These are phyloP conservation scores for Sialis lutaria DNA, from an alignment of 2,888 invertebrate species.

Conservation along the genomic window DNA sequence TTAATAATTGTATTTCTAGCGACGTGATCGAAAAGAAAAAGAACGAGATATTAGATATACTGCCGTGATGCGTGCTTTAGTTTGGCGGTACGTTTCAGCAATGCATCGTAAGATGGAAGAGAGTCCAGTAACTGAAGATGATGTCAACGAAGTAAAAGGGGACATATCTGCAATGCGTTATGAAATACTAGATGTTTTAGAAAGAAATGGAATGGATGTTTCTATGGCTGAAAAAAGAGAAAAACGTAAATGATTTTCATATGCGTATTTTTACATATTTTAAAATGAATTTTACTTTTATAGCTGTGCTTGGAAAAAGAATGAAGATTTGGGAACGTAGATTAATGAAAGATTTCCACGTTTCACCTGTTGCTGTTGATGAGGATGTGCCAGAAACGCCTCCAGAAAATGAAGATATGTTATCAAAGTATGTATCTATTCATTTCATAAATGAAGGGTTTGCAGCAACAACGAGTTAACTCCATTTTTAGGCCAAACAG, in stretches of 20 bases:
- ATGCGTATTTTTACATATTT: neutral
- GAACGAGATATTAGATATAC: conserved; percentile 54
- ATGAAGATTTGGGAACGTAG: conserved; percentile 78
- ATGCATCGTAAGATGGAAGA: conserved; percentile 73
- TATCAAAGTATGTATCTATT: conserved; percentile 24
- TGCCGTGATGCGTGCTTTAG: conserved; percentile 74
- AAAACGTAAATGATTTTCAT: conserved; percentile 33
- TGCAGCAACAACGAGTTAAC: too few relatives aligned
- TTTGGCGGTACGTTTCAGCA: conserved; percentile 82
- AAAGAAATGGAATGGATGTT: conserved; percentile 74
- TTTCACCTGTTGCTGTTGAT: conserved; percentile 49
- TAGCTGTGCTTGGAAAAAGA: conserved; percentile 55
- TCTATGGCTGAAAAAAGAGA: conserved; percentile 55
- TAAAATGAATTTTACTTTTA: conserved; percentile 9
- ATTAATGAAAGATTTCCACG: conserved; percentile 76
- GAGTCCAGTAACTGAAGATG: conserved; percentile 80
- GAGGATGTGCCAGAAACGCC: conserved; percentile 34
- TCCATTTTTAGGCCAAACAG: too few relatives aligned
- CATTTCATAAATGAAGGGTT: too few relatives aligned
- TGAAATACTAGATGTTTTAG: conserved; percentile 77
- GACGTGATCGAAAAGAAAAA: conserved; percentile 40
- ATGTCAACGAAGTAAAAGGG: conserved; percentile 85
- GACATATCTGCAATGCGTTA: conserved; percentile 85
- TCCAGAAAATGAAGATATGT: conserved; percentile 37
- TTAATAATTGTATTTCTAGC: conserved; percentile 18